A percentile compares a stretch with the other conserved stretches of the same genome.
phyloP scores from a whole-genome alignment of 2,888 invertebrate genomes.

The Sphaerophoria rueppellii region DNA sequence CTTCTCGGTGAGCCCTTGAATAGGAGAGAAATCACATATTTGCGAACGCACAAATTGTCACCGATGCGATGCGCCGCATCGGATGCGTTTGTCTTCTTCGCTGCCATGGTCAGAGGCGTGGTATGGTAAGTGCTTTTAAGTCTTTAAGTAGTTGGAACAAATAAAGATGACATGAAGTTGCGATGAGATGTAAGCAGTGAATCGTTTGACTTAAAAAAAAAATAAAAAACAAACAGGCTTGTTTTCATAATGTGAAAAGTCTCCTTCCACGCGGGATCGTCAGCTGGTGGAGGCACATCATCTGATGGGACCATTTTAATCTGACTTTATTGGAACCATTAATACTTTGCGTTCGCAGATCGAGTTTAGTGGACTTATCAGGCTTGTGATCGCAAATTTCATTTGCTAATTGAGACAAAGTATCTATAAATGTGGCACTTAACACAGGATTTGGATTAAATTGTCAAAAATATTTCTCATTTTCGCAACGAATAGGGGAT shows the following conservation, averaged over 20 bases:
- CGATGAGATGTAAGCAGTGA: neutral
- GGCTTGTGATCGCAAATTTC: constrained; percentile 59
- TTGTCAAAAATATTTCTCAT: constrained; percentile 51
- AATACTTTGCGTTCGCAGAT: constrained; percentile 32
- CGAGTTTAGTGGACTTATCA: constrained; percentile 64
- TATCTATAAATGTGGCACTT: constrained; percentile 65
- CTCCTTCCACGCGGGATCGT: too few species aligned
- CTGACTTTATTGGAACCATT: constrained; percentile 69
- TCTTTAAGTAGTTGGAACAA: constrained; percentile 41
- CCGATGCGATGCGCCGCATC: constrained; percentile 25
- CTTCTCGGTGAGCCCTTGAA: neutral
- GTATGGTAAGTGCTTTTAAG: constrained; percentile 66
- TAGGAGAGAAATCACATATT: constrained; percentile 41
- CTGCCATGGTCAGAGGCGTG: neutral
- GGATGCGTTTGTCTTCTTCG: neutral
- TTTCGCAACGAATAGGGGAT: too few species aligned
- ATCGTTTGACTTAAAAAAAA: constrained; percentile 29
- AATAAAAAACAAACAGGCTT: constrained; percentile 26
- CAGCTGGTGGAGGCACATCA: constrained; percentile 45
- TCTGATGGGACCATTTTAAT: constrained; percentile 61
- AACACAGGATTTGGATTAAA: constrained; percentile 70
- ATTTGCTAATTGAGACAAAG: constrained; percentile 73
- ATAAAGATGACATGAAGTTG: neutral
- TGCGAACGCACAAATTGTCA: constrained; percentile 72
- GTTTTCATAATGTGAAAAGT: constrained; percentile 34